A percentile compares a stretch with the other conserved stretches of the same genome.
phyloP scores from a whole-genome alignment of 2,888 invertebrate species.

The Callosobruchus maculatus region DNA sequence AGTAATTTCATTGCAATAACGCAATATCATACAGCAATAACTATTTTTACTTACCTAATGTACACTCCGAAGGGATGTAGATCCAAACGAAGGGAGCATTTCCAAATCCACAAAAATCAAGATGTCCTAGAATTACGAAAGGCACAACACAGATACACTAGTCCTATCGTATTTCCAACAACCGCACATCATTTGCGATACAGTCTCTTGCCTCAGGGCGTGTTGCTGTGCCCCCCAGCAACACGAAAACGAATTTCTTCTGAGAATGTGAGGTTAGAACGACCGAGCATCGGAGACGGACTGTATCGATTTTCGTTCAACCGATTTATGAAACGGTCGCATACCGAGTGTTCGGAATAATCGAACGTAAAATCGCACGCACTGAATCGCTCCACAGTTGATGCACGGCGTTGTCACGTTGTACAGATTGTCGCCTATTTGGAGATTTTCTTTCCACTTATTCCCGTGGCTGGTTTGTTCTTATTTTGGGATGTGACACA shows the following conservation, averaged over 20 bases:
- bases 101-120: constrained; percentile 1
- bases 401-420: not conserved
- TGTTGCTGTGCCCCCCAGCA: not conserved
- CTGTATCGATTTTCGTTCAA: not conserved
- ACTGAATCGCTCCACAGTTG: not conserved
- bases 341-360: constrained; percentile 17
- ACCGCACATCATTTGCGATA: constrained; percentile 12
- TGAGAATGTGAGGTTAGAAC: constrained; percentile 20
- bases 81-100: constrained; percentile 5
- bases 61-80: not conserved
- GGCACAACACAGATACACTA: constrained; percentile 20
- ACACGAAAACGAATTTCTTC: not conserved
- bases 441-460: not conserved
- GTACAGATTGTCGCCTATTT: not conserved
- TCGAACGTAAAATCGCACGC: not conserved
- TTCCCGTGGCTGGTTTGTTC: too few species aligned
- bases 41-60: not conserved
- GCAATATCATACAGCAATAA: not conserved
- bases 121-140: not conserved
- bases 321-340: constrained; percentile 11
- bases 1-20: not conserved
- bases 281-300: constrained; percentile 18
- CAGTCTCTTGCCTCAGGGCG: not conserved
- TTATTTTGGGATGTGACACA: too few species aligned
- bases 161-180: constrained; percentile 9